A percentile compares a stretch with the other conserved stretches of the same genome.
Evolutionary conservation across 2,113 vertebrate genomes (phyloP).

Genomic region (Rhinoderma darwinii): DNA sequence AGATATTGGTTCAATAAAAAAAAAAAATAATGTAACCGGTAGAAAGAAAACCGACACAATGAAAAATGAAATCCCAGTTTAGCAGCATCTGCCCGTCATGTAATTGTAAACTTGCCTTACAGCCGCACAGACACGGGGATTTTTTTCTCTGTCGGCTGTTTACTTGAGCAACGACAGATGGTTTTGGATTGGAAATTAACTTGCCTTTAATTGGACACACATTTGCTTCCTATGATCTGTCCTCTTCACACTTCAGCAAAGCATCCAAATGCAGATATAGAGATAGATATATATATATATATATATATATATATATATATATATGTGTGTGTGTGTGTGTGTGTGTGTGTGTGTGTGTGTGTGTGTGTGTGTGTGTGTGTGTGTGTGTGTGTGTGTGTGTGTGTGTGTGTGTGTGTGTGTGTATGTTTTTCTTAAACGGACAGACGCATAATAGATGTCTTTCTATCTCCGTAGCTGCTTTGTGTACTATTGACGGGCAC

Average conservation of each 20-base stretch:
- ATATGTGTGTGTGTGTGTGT: background rate
- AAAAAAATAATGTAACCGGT: background rate
- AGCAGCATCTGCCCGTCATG: conserved; percentile 23
- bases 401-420: background rate
- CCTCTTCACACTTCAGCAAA: background rate
- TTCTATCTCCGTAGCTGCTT: background rate
- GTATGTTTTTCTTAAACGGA: background rate
- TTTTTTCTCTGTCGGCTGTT: conserved; percentile 11
- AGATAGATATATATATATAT: background rate
- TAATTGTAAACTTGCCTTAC: conserved; percentile 22
- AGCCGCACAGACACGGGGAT: conserved; percentile 5
- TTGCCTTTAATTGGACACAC: conserved; percentile 33
- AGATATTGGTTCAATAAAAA: background rate
- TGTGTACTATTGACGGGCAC: conserved; percentile 5
- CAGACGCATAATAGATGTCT: background rate
- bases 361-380: background rate
- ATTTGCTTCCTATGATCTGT: background rate
- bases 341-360: background rate
- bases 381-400: background rate
- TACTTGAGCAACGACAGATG: conserved; percentile 36
- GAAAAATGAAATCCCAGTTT: background rate
- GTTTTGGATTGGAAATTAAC: conserved; percentile 29
- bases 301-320: background rate
- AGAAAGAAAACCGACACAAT: conserved; percentile 6
- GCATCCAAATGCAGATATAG: conserved; percentile 1